A percentile compares a stretch with the other conserved stretches of the same genome.
phyloP scores from a whole-genome alignment of 64 coral and sea anemone genomes.

The Pocillopora damicornis region DNA sequence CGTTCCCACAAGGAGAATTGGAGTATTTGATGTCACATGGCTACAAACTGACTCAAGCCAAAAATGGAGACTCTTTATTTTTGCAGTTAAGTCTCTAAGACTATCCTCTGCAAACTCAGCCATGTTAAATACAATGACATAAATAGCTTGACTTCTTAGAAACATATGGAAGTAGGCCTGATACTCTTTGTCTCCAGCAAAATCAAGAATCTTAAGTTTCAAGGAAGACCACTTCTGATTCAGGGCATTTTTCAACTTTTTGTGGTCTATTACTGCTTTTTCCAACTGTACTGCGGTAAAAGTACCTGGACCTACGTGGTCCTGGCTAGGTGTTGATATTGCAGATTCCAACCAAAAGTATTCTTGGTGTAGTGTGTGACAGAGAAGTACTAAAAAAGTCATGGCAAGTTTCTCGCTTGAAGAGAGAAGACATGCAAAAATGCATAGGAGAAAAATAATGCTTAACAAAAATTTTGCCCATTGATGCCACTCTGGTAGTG shows the following conservation, averaged over 20 bases:
- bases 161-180: conserved; percentile 63
- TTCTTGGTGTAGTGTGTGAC: background rate
- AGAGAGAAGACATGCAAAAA: background rate
- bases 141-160: conserved; percentile 41
- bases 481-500: background rate
- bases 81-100: conserved; percentile 8
- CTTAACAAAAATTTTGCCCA: background rate
- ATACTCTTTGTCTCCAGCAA: conserved; percentile 67
- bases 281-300: background rate
- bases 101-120: background rate
- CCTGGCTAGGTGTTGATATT: background rate
- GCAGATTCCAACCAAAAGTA: background rate
- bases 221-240: conserved; percentile 23
- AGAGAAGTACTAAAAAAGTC: background rate
- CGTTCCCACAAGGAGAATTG: conserved; percentile 63
- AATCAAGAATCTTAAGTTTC: conserved; percentile 65
- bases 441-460: background rate
- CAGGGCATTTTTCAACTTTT: conserved; percentile 29
- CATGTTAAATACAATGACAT: conserved; percentile 64
- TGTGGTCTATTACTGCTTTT: conserved; percentile 18
- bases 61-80: conserved; percentile 29
- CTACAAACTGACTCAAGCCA: conserved; percentile 50
- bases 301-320: background rate
- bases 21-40: conserved; percentile 37
- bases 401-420: background rate